Percentiles rank a stretch among this genome's conserved stretches.
These are phyloP conservation scores for Hippocampus barbouri DNA, from an alignment of 2,113 vertebrate species.

Conservation along the genomic window DNA sequence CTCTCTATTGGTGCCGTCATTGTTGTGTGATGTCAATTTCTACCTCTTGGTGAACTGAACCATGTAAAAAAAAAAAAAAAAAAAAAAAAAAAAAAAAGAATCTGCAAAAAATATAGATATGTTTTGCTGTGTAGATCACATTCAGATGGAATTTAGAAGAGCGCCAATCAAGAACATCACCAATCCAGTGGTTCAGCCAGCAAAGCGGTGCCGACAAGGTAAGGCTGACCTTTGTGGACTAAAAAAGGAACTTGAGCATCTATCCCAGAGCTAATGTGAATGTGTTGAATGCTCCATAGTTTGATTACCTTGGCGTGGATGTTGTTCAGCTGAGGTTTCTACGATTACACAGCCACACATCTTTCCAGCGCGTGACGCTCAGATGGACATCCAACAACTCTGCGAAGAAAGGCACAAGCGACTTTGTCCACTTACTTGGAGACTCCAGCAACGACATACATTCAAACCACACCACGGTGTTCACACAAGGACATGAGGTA, in stretches of 20 bases:
- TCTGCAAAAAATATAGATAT: not conserved
- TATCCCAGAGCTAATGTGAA: not conserved
- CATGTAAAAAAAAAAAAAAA: too few species aligned
- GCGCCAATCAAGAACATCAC: slow-evolving; percentile 4
- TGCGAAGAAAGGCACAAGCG: not conserved
- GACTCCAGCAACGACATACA: slow-evolving; percentile 58
- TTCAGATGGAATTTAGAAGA: slow-evolving; percentile 31
- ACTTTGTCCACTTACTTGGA: slow-evolving; percentile 54
- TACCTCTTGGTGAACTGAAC: too few species aligned
- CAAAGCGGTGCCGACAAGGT: slow-evolving; percentile 49
- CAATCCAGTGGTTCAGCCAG: slow-evolving; percentile 50
- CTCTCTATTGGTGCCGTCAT: too few species aligned
- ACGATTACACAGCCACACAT: slow-evolving; percentile 66
- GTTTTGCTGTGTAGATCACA: slow-evolving; percentile 45
- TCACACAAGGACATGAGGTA: slow-evolving; percentile 57
- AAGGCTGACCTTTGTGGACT: slow-evolving; percentile 13
- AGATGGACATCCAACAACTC: slow-evolving; percentile 34
- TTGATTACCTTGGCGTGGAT: slow-evolving; percentile 62
- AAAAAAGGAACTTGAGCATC: not conserved
- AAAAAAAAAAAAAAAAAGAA: too few species aligned
- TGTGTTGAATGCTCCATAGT: slow-evolving; percentile 44
- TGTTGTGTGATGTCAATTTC: too few species aligned
- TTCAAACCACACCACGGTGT: slow-evolving; percentile 39
- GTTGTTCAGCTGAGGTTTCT: slow-evolving; percentile 75
- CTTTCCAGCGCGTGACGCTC: slow-evolving; percentile 64